phyloP scores from a whole-genome alignment of 1,140 invertebrate species.

The Reticulitermes speratus region DNA sequence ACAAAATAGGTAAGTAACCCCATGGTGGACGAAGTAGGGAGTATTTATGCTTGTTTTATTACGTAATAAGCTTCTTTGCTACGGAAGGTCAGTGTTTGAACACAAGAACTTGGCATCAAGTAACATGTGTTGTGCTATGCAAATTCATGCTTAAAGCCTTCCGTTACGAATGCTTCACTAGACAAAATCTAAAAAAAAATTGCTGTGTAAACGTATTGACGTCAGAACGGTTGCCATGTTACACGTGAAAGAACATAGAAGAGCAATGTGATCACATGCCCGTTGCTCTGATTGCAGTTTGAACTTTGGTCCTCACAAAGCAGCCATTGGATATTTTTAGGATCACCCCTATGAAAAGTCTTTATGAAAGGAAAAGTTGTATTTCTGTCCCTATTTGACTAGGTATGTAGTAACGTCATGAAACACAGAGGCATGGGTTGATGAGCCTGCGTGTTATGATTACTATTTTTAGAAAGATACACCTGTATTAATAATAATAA shows the following conservation, averaged over 20 bases:
- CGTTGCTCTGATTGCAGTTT: background rate
- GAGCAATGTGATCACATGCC: background rate
- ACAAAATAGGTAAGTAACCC: no score
- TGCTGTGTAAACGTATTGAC: background rate
- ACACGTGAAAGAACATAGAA: background rate
- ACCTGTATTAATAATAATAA: no score
- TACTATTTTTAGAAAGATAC: no score
- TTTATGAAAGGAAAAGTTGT: constrained; percentile 17
- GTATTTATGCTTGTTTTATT: no score
- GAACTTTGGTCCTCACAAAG: constrained; percentile 8
- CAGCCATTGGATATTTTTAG: background rate
- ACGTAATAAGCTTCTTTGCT: no score
- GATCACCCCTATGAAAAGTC: background rate
- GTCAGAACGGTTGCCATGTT: background rate
- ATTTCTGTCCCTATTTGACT: constrained; percentile 9
- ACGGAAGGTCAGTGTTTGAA: no score
- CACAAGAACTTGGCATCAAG: background rate
- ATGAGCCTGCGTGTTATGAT: background rate
- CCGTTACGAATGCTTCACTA: background rate
- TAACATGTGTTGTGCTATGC: background rate
- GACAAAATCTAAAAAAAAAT: background rate
- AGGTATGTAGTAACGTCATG: background rate
- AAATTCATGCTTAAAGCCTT: background rate
- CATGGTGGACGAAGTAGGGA: no score
- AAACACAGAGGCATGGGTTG: background rate